phyloP scores from a whole-genome alignment of 2,113 vertebrate species.

The Centropus unirufus region DNA sequence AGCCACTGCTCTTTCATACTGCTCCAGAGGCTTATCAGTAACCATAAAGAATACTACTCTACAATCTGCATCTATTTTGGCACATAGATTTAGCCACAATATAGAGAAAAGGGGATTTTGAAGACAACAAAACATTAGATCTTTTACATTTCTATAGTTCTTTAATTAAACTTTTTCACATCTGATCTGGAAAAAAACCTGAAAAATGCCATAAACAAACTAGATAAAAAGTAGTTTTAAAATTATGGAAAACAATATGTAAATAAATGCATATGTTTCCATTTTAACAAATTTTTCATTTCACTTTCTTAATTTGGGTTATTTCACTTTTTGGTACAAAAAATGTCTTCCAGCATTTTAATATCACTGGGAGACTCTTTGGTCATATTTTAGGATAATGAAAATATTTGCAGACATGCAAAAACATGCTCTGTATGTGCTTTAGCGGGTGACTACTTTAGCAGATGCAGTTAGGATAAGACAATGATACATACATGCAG shows the following conservation, averaged over 20 bases:
- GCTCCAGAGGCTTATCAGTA: background rate
- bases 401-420: background rate
- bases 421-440: background rate
- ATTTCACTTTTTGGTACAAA: background rate
- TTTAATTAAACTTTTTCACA: background rate
- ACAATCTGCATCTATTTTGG: background rate
- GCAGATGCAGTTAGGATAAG: background rate
- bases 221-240: background rate
- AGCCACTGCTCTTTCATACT: background rate
- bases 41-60: background rate
- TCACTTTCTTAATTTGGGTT: background rate
- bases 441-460: background rate
- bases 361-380: background rate
- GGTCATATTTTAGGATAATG: background rate
- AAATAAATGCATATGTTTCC: background rate
- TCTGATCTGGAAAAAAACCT: background rate
- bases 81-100: background rate
- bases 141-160: background rate
- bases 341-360: background rate
- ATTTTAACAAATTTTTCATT: background rate
- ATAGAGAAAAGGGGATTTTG: background rate
- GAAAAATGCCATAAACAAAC: background rate
- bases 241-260: background rate
- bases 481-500: background rate
- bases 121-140: background rate